Percentiles rank a stretch among this genome's conserved stretches.
Conservation (phyloP, 1,140 invertebrate species). For the Camponotus vicinus region DNA sequence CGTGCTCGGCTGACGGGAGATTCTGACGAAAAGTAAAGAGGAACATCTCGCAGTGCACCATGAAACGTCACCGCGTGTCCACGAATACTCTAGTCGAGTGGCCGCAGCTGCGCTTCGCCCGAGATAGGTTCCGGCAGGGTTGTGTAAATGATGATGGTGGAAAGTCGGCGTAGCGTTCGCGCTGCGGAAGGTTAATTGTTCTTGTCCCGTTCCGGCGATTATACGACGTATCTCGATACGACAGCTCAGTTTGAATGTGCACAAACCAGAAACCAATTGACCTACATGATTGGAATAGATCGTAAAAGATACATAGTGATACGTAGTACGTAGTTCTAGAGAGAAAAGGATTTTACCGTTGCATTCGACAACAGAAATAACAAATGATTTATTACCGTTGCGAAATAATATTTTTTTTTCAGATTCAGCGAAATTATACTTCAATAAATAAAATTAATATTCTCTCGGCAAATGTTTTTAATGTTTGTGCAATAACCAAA, state of each 20-base stretch:
- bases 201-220: slow-evolving; percentile 43
- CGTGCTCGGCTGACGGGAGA: slow-evolving; percentile 37
- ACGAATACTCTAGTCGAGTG: slow-evolving; percentile 59
- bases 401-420: neutral
- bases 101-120: slow-evolving; percentile 44
- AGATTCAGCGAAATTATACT: neutral
- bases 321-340: neutral
- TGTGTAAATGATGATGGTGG: slow-evolving; percentile 56
- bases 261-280: slow-evolving; percentile 47
- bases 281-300: slow-evolving; percentile 33
- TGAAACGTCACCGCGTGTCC: slow-evolving; percentile 25
- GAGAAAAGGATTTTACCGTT: neutral
- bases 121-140: slow-evolving; percentile 45
- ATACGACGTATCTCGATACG: slow-evolving; percentile 43
- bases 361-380: neutral
- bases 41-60: slow-evolving; percentile 22
- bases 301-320: slow-evolving; percentile 27
- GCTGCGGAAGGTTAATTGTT: slow-evolving; percentile 57
- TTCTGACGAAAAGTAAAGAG: slow-evolving; percentile 55
- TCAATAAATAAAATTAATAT: neutral
- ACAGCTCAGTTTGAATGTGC: slow-evolving; percentile 25
- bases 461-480: neutral
- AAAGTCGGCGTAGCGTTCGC: slow-evolving; percentile 42
- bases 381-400: neutral
- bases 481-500: neutral